Base-by-base conservation (phyloP, 2,113 vertebrate genomes). In the Dissostichus mawsoni region DNA sequence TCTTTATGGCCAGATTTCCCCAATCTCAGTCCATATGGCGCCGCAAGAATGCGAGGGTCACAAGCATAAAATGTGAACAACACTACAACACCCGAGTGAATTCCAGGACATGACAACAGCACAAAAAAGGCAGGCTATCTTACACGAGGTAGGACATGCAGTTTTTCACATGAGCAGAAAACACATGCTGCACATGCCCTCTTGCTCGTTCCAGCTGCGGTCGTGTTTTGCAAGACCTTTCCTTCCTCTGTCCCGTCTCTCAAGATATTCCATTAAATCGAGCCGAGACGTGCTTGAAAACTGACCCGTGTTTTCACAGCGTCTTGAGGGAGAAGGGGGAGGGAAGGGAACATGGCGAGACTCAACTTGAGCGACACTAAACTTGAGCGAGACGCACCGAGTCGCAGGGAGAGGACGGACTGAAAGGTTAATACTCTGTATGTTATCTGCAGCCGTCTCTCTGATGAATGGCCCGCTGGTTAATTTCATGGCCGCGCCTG, bases 181-280 rank as follows among this genome's bases (percentile, higher is more conserved):
- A 29, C 16, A 74, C 20, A 48, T 18, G 3, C 36, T 13, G 13
- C n/a, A 80, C 76, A 73, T 23, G 50, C 23, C 11, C 62, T 44
- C 47, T 56, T 18, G 73, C 55, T 74, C 77, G 58, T 69, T 79
- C 76, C 74, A 83, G 74, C 23, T 8, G 58, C 69, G 50, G 85
- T 50, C 59, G 53, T 76, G 72, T 87, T 86, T 87, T 81, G 80
- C 73, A 76, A 86, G 83, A 81, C 80, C 86, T 75, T 81, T 80
- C 74, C 78, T 82, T 74, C 79, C 80, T 74, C 69, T 52, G 23
- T 11, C 25, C 68, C 74, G 47, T 75, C 64, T 74, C 66, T 76
- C 20, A 1, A 78, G 61, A 88, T 88, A 70, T 84, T 88, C 89
- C 71, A 79, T 84, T 71, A 83, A 88, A 85, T 52, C 4, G 2